These are phyloP conservation scores for Corythornis cristatus DNA, from an alignment of 2,113 vertebrate species.

Conservation along the genomic window DNA sequence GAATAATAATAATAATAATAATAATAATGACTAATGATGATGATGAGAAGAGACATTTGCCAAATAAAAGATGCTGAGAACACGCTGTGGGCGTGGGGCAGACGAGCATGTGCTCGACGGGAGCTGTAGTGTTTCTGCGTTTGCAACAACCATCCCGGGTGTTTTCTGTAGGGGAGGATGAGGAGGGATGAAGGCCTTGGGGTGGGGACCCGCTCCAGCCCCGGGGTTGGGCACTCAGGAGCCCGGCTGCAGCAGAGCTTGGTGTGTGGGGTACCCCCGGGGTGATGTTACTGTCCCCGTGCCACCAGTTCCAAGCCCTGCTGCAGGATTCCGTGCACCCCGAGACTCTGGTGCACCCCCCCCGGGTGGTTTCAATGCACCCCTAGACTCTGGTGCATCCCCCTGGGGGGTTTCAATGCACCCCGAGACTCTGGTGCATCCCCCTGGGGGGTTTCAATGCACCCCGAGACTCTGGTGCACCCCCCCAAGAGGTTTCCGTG, in stretches of 20 bases:
- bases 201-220: fast-evolving
- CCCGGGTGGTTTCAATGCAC: background rate
- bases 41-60: constrained; percentile 83
- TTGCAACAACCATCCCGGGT: constrained; percentile 20
- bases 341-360: background rate
- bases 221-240: background rate
- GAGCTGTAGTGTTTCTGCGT: constrained; percentile 9
- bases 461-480: fast-evolving
- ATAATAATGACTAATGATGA: background rate
- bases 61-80: constrained; percentile 83
- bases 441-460: fast-evolving
- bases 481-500: fast-evolving
- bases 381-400: fast-evolving
- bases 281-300: fast-evolving
- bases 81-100: background rate
- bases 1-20: constrained; percentile 40
- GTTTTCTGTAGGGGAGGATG: constrained; percentile 11
- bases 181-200: background rate
- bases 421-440: background rate
- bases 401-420: background rate
- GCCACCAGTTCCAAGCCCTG: background rate
- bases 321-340: background rate
- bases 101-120: background rate
- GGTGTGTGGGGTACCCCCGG: background rate
- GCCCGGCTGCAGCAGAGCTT: background rate